phyloP scores from a whole-genome alignment of 35 echinoderm and acorn worm species.

The Patiria miniata region DNA sequence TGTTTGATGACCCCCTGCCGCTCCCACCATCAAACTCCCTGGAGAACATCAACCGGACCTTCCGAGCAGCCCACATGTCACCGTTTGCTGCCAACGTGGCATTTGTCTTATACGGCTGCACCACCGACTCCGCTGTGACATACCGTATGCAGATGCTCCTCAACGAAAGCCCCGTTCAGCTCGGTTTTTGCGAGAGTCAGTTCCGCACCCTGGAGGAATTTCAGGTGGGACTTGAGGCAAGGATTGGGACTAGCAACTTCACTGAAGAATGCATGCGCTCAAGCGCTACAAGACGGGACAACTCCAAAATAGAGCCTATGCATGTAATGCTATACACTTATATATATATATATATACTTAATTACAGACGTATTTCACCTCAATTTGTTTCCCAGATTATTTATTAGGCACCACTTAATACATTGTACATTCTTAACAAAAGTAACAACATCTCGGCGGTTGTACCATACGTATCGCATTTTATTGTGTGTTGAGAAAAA shows the following conservation, averaged over 20 bases:
- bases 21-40: slow-evolving; percentile 34
- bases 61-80: slow-evolving; percentile 5
- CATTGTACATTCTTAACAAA: too few relatives aligned
- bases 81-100: slow-evolving; percentile 51
- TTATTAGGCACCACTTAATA: too few relatives aligned
- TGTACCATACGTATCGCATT: too few relatives aligned
- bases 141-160: slow-evolving; percentile 2
- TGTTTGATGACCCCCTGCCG: slow-evolving; percentile 11
- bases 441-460: too few relatives aligned
- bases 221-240: neutral
- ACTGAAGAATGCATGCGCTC: neutral
- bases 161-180: slow-evolving; percentile 28
- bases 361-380: too few relatives aligned
- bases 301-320: too few relatives aligned
- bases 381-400: too few relatives aligned
- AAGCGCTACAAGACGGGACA: neutral
- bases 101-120: slow-evolving; percentile 44
- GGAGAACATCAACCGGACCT: slow-evolving; percentile 30
- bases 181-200: neutral
- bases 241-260: slow-evolving; percentile 16
- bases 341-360: too few relatives aligned
- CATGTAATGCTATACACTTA: too few relatives aligned
- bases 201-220: slow-evolving; percentile 7
- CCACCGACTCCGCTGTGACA: neutral
- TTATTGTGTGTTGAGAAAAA: too few relatives aligned